These are phyloP conservation scores for Apis laboriosa DNA, from an alignment of 1,140 invertebrate species.

Conservation along the genomic window DNA sequence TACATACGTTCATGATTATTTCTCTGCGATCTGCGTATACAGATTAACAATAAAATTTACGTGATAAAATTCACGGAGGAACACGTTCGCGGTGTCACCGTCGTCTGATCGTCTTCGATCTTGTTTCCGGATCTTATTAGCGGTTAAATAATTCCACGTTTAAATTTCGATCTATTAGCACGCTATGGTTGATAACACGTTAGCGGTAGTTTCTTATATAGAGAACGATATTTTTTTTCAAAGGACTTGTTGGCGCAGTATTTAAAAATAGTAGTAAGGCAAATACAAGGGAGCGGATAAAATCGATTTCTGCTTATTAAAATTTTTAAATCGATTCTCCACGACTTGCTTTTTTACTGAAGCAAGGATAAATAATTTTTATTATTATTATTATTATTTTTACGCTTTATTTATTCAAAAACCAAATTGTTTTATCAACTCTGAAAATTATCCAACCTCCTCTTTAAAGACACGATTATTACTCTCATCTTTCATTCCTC, in stretches of 20 bases:
- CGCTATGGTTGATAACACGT: not conserved
- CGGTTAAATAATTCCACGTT: conserved; percentile 46
- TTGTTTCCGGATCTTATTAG: conserved; percentile 30
- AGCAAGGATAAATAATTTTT: not conserved
- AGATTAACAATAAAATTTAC: not conserved
- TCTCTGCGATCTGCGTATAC: not conserved
- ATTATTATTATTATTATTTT: too few relatives aligned
- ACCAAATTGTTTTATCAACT: not conserved
- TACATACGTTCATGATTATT: not conserved
- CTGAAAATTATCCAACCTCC: not conserved
- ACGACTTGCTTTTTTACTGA: not conserved
- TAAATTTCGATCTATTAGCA: conserved; percentile 50
- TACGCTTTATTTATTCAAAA: too few relatives aligned
- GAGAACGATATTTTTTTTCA: not conserved
- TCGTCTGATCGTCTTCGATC: not conserved
- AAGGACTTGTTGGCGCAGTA: not conserved
- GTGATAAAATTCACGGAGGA: not conserved
- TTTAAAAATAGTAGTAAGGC: not conserved
- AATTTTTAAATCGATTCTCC: not conserved
- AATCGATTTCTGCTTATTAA: not conserved
- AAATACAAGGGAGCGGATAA: not conserved
- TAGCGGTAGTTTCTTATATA: not conserved
- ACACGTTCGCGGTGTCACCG: not conserved
- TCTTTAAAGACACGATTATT: not conserved
- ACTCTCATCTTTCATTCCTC: conserved; percentile 21